Base-by-base conservation (phyloP, 1,140 invertebrate species). In the Lordiphosa clarofinis region DNA sequence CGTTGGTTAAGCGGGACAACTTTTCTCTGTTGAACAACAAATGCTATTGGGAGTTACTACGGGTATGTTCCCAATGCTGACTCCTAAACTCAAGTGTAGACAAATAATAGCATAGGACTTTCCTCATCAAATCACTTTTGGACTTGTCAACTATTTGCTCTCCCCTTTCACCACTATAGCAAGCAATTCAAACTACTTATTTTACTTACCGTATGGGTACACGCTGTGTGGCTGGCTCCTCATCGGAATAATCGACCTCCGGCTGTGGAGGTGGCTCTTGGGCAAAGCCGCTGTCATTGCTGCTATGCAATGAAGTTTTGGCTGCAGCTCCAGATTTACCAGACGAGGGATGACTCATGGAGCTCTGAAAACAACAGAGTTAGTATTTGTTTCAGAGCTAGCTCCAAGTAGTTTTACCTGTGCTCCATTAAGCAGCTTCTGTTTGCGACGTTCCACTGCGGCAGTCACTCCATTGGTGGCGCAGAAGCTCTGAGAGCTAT, bases 241-340 rank as follows among this genome's bases (percentile, higher is more conserved):
- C 95, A 82, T 97, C 95, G 37, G 95, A 96, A 88, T 96, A 96
- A 89, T 96, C 95, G 60, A 96, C 92, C 89, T 96, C 95, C 1
- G 96, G 95, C 76, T 96, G 95, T 13, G 94, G 94, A 3, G 95
- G 95, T 7, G 95, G 94, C 49, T 87, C 96, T 78, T 96, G 97
- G 76, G 95, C 96, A 86, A 97, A 96, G 19, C 95, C 96, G 73
- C 95, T 96, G 89, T 97, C 96, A 89, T 96, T 97, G 84, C 95
- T 96, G 87, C 95, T 96, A 88, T 97, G 95, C 49, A 96, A 91
- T 13, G 94, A 95, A 7, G 94, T 94, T 81, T 94, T 94, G 44
- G 92, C 92, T 28, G 92, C 92, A 9, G 74, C 70, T 11, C 68
- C 65, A n/a, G 72, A 61, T 52, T 88, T 86, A 37, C 60, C 50